Evolutionary conservation across 2,888 invertebrate species (phyloP).

Genomic region (Belgica antarctica): DNA sequence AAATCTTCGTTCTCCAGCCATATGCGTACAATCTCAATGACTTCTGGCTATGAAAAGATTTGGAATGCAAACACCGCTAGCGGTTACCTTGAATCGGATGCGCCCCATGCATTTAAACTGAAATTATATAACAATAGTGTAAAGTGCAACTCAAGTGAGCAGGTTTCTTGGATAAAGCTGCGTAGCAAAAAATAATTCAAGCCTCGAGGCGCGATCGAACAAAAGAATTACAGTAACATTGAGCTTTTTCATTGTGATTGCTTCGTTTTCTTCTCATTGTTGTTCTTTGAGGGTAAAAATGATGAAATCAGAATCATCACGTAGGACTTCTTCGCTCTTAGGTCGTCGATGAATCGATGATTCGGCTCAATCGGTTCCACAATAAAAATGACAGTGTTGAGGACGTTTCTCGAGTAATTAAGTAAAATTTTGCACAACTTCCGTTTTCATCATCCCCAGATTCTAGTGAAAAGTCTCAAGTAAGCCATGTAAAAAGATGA

Average conservation of each 20-base stretch:
- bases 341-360: not conserved
- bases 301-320: slow-evolving; percentile 20
- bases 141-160: not conserved
- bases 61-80: not conserved
- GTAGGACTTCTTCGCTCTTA: not conserved
- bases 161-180: not conserved
- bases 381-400: not conserved
- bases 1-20: not conserved
- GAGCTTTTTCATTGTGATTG: too few species aligned
- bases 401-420: too few species aligned
- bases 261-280: not conserved
- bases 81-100: not conserved
- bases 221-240: too few species aligned
- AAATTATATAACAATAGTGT: slow-evolving; percentile 5
- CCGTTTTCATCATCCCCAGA: not conserved
- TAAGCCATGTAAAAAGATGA: not conserved
- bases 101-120: not conserved
- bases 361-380: not conserved
- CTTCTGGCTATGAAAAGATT: not conserved
- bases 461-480: not conserved
- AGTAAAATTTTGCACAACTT: not conserved
- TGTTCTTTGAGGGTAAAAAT: not conserved
- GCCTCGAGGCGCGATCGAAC: too few species aligned
- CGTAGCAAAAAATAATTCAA: too few species aligned
- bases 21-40: slow-evolving; percentile 6